Base-by-base conservation (phyloP, 2,888 invertebrate genomes). In the Chymomyza fuscimana region DNA sequence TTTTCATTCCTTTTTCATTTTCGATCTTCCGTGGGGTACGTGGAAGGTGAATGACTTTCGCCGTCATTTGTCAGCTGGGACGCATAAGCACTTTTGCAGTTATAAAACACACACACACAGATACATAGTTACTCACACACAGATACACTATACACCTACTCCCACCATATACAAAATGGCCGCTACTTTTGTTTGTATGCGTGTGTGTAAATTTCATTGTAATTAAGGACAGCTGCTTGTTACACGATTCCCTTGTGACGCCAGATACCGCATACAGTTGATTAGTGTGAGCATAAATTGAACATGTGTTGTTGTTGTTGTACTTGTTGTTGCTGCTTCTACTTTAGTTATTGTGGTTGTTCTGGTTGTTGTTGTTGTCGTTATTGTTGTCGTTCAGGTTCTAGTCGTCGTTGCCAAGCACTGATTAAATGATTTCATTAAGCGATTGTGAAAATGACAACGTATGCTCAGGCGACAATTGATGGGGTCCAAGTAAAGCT, bases 41-140 rank as follows among this genome's bases (percentile, higher is more conserved):
- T 51, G 36, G 70, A 77, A 82, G 86, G 81, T 87, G 81, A 87
- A 82, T 80, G 81, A 86, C 87, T 73, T 63, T 50, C 81, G 75
- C 54, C n/a, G 51, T 50, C 51, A 63, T 50, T 63, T 63, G 63
- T 25, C n/a, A 51, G 63, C 19, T 50, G 16, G 32, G 36, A 60
- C 36, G 36, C 29, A 10, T 15, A 60, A 60, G 36, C 36, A 36
- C 32, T 36, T 36, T 61, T 61, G 6, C 61, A 16, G 51, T 50
- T 63, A 29, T 51, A 46, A 56, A 54, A 0, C 16, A 59, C 16
- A 50, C 56, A 65, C 56, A 65, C 40, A 40, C 65, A 65, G 22
- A 40, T 40, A 65, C 10, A 63, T 16, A 62, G n/a, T n/a, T 1
- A 40, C 2, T n/a, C 4, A 62, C 16, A 40, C 40, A 36, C 16